Evolutionary conservation across 2,797 vertebrate genomes (phyloP), one percentile per base, ranked within the genome.

Genomic region (Tolypeutes matacus): DNA sequence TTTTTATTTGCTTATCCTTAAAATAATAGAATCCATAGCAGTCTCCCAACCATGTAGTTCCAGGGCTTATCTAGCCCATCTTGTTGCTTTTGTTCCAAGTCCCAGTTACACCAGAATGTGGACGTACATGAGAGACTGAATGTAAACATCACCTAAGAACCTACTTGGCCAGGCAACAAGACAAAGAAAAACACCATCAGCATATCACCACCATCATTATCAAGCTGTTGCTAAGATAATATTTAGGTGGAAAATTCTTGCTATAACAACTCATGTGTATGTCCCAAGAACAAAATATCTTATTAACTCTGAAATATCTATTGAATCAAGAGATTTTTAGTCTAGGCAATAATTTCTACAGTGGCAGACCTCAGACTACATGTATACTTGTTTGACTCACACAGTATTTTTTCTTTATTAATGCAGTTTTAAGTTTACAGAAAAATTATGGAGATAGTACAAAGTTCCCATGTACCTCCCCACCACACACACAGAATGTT

Each of bases 251-350:
- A 72, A 86, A 92, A 85, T 0, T 75, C 42, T 67, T 94, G 46
- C 46, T 62, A 2, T 83, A 62, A 75, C 3, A 94, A 80, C 46
- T 89, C 58, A 1, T 75, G 21, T 64, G 7, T 81, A 65, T 29
- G 20, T 11, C 2, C 10, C 64, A 84, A 84, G 31, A 42, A 21
- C 3, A 65, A 60, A 94, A 86, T 65, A 67, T 51, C n/a, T 73
- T 85, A 62, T 51, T 84, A 87, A 86, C 12, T 95, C 67, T 17
- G 5, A 96, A 91, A 93, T 20, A 69, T 72, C 21, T 84, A 56
- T 12, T 58, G 1, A 82, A 69, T 73, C 2, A 80, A 51, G 39
- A 73, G 42, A 56, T 58, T 58, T 72, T 83, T 60, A 64, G 15
- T 77, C 34, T 70, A 77, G 76, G 77, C 31, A 46, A 31, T 14